Evolutionary conservation across 2,797 vertebrate genomes (phyloP), one percentile per base, ranked within the genome.

Genomic region (Mycteria americana): DNA sequence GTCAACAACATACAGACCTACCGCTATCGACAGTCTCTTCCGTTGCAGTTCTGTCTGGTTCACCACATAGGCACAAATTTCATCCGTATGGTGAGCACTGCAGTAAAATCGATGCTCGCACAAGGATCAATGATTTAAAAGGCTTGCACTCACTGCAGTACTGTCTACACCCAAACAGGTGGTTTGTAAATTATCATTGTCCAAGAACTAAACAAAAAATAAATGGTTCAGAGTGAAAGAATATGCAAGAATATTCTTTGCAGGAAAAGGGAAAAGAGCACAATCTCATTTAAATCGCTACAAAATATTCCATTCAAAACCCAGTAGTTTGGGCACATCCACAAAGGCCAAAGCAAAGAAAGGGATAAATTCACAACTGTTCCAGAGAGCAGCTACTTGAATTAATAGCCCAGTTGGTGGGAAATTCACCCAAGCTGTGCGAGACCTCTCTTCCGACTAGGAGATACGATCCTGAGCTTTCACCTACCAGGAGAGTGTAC

Each of bases 351-450:
- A 94, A 69, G 39, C 22, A 77, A 67, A 70, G 31, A 37, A 67
- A 89, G 13, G 31, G 30, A 85, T 64, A 92, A 56, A 91, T 77
- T 77, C 37, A 59, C 43, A 50, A 41, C 19, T 30, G 4, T 70
- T 77, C 25, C 68, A 80, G 72, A 57, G 7, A 70, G 8, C 27
- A 70, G 10, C 13, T 72, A 46, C 50, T 65, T 77, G 72, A 79
- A 82, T 85, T 92, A 92, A 93, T 50, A 88, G n/a, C 21, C 53
- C 39, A 23, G 41, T 9, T 74, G 56, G 21, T 43, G 64, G 37
- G 64, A 95, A 97, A 91, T 83, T 88, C 70, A 91, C 25, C 48
- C 37, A 60, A 77, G 37, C 31, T 72, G 60, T 83, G 60, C 35
- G 69, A 85, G 68, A 67, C 23, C 5, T 70, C 23, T 89, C 41